phyloP scores from a whole-genome alignment of 2,888 invertebrate species.

The Polydrusus pterygomalis region DNA sequence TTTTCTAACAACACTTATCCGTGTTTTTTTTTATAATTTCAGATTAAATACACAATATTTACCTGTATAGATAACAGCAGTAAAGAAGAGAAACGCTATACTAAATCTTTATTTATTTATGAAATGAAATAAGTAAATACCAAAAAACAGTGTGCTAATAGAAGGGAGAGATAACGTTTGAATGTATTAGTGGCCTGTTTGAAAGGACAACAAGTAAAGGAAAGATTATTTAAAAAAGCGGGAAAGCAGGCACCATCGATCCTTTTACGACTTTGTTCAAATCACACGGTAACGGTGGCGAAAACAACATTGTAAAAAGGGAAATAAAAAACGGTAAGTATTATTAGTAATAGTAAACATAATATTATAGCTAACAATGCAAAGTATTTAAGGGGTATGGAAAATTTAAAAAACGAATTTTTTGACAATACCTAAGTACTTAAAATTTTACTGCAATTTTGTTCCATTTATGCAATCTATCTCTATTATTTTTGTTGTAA shows the following conservation, averaged over 20 bases:
- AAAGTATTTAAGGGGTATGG: too few relatives aligned
- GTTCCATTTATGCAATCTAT: too few relatives aligned
- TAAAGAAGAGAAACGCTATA: not conserved
- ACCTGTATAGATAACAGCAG: not conserved
- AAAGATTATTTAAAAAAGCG: not conserved
- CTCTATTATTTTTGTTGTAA: too few relatives aligned
- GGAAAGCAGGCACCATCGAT: not conserved
- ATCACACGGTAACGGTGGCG: too few relatives aligned
- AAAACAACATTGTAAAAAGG: too few relatives aligned
- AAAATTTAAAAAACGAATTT: too few relatives aligned
- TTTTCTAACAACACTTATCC: too few relatives aligned
- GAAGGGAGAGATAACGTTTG: not conserved
- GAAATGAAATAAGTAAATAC: not conserved
- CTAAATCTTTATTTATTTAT: not conserved
- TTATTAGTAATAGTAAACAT: too few relatives aligned
- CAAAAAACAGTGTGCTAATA: constrained; percentile 2
- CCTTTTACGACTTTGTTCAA: too few relatives aligned
- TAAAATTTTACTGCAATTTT: too few relatives aligned
- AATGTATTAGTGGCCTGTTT: not conserved
- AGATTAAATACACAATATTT: constrained; percentile 9
- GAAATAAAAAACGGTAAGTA: not conserved
- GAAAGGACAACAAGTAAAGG: not conserved
- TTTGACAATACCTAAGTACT: too few relatives aligned
- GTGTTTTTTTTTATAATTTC: not conserved
- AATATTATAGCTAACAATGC: too few relatives aligned